Evolutionary conservation across 2,888 invertebrate genomes (phyloP).

Genomic region (Adineta ricciae): DNA sequence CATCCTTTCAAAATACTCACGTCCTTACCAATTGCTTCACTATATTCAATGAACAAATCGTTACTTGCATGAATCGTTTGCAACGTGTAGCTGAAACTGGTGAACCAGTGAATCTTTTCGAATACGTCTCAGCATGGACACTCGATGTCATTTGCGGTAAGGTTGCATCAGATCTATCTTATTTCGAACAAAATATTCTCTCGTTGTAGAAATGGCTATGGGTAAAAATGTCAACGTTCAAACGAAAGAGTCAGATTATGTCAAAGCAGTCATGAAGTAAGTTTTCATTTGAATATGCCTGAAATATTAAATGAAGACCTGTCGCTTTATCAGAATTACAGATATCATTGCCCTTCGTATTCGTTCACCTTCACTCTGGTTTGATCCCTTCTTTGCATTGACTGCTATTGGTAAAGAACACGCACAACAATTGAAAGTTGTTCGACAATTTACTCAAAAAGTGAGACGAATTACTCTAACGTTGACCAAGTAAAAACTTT

Average conservation of each 20-base stretch:
- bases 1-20: constrained; percentile 65
- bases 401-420: constrained; percentile 57
- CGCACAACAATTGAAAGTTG: constrained; percentile 52
- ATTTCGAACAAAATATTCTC: too few relatives aligned
- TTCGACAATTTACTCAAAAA: constrained; percentile 22
- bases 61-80: constrained; percentile 57
- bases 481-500: neutral
- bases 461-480: neutral
- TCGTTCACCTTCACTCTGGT: constrained; percentile 56
- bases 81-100: constrained; percentile 35
- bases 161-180: too few relatives aligned
- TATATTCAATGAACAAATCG: constrained; percentile 60
- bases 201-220: neutral
- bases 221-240: neutral
- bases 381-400: constrained; percentile 56
- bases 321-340: neutral
- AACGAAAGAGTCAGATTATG: neutral
- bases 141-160: constrained; percentile 33
- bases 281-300: neutral
- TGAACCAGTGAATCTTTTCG: constrained; percentile 23
- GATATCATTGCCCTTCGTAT: constrained; percentile 35
- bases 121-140: constrained; percentile 18
- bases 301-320: neutral
- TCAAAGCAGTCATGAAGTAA: neutral
- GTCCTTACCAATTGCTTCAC: constrained; percentile 64